Evolutionary conservation across 92 coral and sea anemone species (phyloP).

Genomic region (Hydrozoanthus gracilis): DNA sequence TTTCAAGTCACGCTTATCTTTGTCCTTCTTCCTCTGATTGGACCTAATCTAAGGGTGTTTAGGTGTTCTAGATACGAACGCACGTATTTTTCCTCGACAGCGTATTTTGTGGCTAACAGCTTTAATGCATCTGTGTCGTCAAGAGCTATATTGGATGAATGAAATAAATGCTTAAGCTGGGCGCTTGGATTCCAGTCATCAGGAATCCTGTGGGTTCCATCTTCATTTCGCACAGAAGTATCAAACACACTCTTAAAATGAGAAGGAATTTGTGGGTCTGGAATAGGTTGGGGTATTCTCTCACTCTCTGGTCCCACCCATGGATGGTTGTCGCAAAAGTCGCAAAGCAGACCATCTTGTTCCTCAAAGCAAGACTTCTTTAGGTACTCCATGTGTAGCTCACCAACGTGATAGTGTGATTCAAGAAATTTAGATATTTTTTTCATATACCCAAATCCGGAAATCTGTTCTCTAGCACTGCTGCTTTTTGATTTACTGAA

Average conservation of each 20-base stretch:
- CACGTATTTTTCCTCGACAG: conserved; percentile 43
- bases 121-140: conserved; percentile 27
- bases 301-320: conserved; percentile 51
- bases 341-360: conserved; percentile 48
- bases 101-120: conserved; percentile 25
- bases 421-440: too few species aligned
- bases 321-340: conserved; percentile 46
- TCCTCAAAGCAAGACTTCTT: conserved; percentile 34
- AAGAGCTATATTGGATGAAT: too few species aligned
- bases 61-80: conserved; percentile 51
- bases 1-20: conserved; percentile 54
- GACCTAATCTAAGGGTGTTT: conserved; percentile 39
- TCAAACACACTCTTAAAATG: conserved; percentile 44
- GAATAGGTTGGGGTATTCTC: conserved; percentile 58
- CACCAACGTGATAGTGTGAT: too few species aligned
- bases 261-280: conserved; percentile 43
- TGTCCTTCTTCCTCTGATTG: conserved; percentile 53
- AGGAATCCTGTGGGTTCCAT: conserved; percentile 39
- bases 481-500: too few species aligned
- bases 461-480: too few species aligned
- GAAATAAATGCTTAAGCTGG: conserved; percentile 37
- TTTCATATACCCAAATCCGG: too few species aligned
- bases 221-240: too few species aligned
- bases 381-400: conserved; percentile 54
- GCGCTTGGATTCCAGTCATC: conserved; percentile 55